Base-by-base conservation (phyloP, 2,797 vertebrate species). In the Spinibarbus caldwelli region DNA sequence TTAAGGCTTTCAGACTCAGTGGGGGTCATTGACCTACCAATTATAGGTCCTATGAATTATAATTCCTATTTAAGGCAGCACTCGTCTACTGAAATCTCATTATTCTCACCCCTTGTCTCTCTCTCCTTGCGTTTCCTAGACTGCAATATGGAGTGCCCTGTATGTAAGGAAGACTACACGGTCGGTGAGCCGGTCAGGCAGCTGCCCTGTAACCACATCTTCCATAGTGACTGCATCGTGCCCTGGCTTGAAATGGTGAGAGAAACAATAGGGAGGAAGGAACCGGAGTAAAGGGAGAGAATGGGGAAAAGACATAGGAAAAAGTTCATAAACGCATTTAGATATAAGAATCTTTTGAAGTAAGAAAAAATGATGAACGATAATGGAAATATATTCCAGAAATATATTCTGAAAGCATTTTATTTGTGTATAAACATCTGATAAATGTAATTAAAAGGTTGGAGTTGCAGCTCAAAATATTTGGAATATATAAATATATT, bases 191-290 rank as follows among this genome's bases (percentile, higher is more conserved):
- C 96, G 15, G 98, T 98, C 76, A 95, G 97, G 91, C 97, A 98
- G 94, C 93, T 99, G 62, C 98, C 98, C 79, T 99, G 98, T 92
- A 98, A 98, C 88, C 98, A 99, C 92, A 94, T 98, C 94, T 99
- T 99, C 93, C 98, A 99, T 91, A 98, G 97, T 94, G 95, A 96
- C 93, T 99, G 98, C 94, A 99, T 99, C 89, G 97, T 99, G 91
- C 98, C 98, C 0, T 99, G 98, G 98, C 93, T 99, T 90, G 97
- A 99, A 92, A 95, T 99, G 97, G 98, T 99, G 89, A 98, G 97
- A 36, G 77, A 34, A 49, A 72, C 11, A 62, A 26, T 41, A 34
- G 29, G 47, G 36, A 15, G 62, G 38, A 38, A 38, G 38, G 38
- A 68, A 29, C 9, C 2, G 2, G 4, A 76, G 11, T 34, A 52